Base-by-base conservation (phyloP, 2,113 vertebrate genomes). In the Seriola rivoliana region DNA sequence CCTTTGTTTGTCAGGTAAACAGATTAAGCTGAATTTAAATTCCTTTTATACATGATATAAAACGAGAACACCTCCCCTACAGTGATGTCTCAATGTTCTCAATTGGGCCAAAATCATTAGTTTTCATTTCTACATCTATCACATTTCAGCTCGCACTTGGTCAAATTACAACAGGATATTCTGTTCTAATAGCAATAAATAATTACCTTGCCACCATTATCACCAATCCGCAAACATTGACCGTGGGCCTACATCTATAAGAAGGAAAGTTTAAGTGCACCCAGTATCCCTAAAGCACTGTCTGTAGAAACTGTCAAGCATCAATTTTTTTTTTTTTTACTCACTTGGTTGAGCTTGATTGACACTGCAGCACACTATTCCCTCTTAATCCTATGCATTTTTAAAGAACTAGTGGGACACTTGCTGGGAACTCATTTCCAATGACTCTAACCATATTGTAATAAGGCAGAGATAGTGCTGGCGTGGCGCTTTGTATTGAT, bases 331-430 rank as follows among this genome's bases (percentile, higher is more conserved):
- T 88, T 91, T 77, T 86, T 71, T 90, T 89, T 88, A 85, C 84
- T 86, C 91, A 85, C 89, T 92, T 62, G 79, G 84, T 77, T 91
- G 91, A 91, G 90, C 91, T 91, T 93, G 91, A 93, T 88, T 92
- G 92, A 95, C 93, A 81, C 87, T 80, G 81, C 88, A 52, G 85
- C 76, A n/a, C 76, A 75, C 88, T 58, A 29, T 91, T 94, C 91
- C 80, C 71, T 84, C 86, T 92, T 94, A 94, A 94, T 94, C 91
- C 93, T 81, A 93, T 95, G 93, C 93, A 95, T 96, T 95, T 95
- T 95, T 95, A 93, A 95, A 94, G 88, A 94, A 92, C 76, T 85
- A 64, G 69, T 69, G 69, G 54, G 87, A 89, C 60, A 58, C 87
- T 78, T 38, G 83, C 86, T 86, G 73, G 82, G 87, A 93, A 90